Evolutionary conservation across 2,888 invertebrate species (phyloP), one percentile per base, ranked within the genome.

Genomic region (Unio delphinus): DNA sequence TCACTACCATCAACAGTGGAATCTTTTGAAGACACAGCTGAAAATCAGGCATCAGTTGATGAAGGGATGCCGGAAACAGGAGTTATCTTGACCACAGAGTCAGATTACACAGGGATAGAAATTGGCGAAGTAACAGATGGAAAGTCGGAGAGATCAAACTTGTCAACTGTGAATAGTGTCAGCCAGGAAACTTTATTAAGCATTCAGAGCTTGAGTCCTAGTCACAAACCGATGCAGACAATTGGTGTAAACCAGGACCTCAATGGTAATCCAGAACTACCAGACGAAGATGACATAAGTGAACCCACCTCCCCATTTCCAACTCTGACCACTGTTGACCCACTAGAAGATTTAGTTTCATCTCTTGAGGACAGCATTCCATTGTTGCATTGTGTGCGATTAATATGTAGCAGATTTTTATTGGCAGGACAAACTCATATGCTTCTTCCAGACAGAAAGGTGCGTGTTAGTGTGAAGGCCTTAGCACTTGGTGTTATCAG

Each of bases 391-490:
- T 95, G 95, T 80, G 92, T 93, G 11, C 92, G 96, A 76, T 91
- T 95, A 70, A 90, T 96, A 6, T 92, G 93, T 23, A 93, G 94
- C 17, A 92, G 93, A 69, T 96, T 95, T 88, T 91, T 96, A 34
- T 89, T 96, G 54, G 92, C 93, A 20, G 95, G 95, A 0, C 91
- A 69, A 26, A 76, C 70, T 66, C 88, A 90, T 67, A 84, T 84
- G 20, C 77, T 88, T 60, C 93, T 94, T 64, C 91, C 94, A 3
- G 97, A 97, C 87, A 92, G 93, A 89, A 91, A 91, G 30, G 94
- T 95, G 56, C 92, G 98, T 56, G 96, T 98, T 55, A 97, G 97
- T 70, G 95, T 97, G 1, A 97, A 98, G 90, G 94, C 95, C 11
- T 92, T 97, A 57, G 95, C 97, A 0, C 88, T 98, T n/a, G 93